Base-by-base conservation (phyloP, 2,888 invertebrate genomes). In the Amphipoea oculea region DNA sequence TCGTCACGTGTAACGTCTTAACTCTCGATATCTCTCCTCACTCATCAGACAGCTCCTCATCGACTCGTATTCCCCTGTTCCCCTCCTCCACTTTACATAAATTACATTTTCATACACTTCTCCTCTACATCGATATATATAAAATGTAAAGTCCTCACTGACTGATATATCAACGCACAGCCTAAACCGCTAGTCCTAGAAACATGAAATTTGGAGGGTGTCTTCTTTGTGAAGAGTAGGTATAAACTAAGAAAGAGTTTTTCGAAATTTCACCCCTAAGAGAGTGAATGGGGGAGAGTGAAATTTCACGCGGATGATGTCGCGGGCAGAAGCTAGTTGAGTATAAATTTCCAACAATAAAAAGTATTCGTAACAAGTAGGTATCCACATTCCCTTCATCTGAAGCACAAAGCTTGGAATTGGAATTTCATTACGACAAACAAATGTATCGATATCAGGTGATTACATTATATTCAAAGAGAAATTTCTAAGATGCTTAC, bases 401-500 rank as follows among this genome's bases (percentile, higher is more conserved):
- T 67, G 51, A 80, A 76, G 84, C n/a, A 78, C 67, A 76, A 83
- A 78, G 83, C 83, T 62, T 70, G 76, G 75, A 89, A 89, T 62
- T 70, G 76, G 75, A 89, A 89, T 89, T 87, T 90, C 78, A 86
- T 89, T 86, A 83, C 67, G 67, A 78, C 65, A 81, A 82, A 89
- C 85, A 84, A 84, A 88, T 80, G 79, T 90, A 83, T 87, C 79
- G 81, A 67, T 82, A 83, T 72, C 73, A 60, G 40, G 78, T 86
- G 82, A 89, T 85, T 79, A 80, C 57, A 80, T 85, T 81, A 84
- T 78, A 77, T 81, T 78, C 82, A 85, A 85, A 87, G 74, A 17
- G 68, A 86, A 84, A 81, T 85, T 88, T 86, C 79, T 85, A 82
- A 89, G 90, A 86, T 85, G 76, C 85, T 89, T 89, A 86, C 81